Percentiles rank a stretch among this genome's conserved stretches.
Conservation (phyloP, 2,888 invertebrate genomes). For the Aplocera efformata region DNA sequence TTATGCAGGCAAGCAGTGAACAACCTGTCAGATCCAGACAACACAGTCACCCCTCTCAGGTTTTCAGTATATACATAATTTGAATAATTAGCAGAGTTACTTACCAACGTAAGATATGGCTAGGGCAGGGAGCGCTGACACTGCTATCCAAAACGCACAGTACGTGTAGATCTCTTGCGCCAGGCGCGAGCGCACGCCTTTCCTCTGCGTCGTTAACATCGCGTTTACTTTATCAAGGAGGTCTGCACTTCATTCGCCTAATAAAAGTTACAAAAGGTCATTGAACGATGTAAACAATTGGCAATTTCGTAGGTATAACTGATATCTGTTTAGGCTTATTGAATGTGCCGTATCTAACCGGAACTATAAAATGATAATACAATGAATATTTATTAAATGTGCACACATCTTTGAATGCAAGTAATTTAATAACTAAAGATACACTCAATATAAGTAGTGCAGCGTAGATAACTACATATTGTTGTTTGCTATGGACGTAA, state of each 20-base stretch:
- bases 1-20: too few relatives aligned
- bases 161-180: slow-evolving; percentile 61
- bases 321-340: slow-evolving; percentile 25
- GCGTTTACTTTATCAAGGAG: slow-evolving; percentile 18
- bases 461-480: too few relatives aligned
- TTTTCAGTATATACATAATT: too few relatives aligned
- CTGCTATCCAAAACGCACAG: slow-evolving; percentile 65
- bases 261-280: slow-evolving; percentile 16
- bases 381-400: not conserved
- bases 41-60: too few relatives aligned
- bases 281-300: slow-evolving; percentile 20
- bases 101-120: slow-evolving; percentile 68
- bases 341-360: slow-evolving; percentile 7
- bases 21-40: too few relatives aligned
- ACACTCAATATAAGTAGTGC: too few relatives aligned
- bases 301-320: slow-evolving; percentile 14
- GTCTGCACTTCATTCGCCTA: slow-evolving; percentile 11
- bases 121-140: slow-evolving; percentile 61
- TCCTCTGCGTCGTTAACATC: slow-evolving; percentile 39
- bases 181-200: slow-evolving; percentile 49
- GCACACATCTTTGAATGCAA: too few relatives aligned
- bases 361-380: slow-evolving; percentile 14
- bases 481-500: too few relatives aligned
- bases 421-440: too few relatives aligned
- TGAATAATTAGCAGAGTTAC: too few relatives aligned